phyloP scores from a whole-genome alignment of 1,140 invertebrate species.

The Zophobas atratus region DNA sequence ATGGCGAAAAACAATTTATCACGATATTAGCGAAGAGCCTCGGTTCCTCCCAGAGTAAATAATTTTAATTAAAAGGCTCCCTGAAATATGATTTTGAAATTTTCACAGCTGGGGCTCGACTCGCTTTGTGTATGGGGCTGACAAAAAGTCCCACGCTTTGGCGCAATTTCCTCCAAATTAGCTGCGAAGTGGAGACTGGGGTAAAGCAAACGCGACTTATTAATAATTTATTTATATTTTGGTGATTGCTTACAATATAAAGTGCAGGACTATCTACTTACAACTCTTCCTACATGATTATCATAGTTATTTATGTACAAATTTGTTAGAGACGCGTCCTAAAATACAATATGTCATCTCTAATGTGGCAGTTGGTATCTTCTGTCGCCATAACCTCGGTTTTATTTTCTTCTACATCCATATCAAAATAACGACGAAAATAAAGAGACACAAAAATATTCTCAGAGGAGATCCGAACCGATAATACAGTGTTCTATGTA shows the following conservation, averaged over 20 bases:
- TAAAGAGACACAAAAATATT: slow-evolving; percentile 1
- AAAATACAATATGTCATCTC: slow-evolving; percentile 12
- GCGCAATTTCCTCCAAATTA: too few species aligned
- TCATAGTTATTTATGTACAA: slow-evolving; percentile 52
- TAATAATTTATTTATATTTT: slow-evolving; percentile 47
- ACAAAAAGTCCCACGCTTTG: too few species aligned
- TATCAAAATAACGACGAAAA: slow-evolving; percentile 7
- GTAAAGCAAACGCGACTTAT: not conserved
- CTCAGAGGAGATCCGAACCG: not conserved
- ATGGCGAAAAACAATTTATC: not conserved
- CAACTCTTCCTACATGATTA: slow-evolving; percentile 50
- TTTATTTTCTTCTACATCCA: not conserved
- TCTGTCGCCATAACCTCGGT: not conserved
- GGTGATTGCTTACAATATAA: slow-evolving; percentile 55
- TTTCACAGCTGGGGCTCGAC: not conserved
- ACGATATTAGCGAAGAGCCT: not conserved
- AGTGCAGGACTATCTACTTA: slow-evolving; percentile 54
- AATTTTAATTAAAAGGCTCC: not conserved
- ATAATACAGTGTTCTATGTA: not conserved
- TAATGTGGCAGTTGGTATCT: slow-evolving; percentile 33
- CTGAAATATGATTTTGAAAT: slow-evolving; percentile 1
- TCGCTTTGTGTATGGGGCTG: too few species aligned
- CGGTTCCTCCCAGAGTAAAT: not conserved
- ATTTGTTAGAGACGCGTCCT: not conserved
- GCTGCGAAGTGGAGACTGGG: too few species aligned